phyloP scores from a whole-genome alignment of 2,113 vertebrate species.

The Erinaceus europaeus region DNA sequence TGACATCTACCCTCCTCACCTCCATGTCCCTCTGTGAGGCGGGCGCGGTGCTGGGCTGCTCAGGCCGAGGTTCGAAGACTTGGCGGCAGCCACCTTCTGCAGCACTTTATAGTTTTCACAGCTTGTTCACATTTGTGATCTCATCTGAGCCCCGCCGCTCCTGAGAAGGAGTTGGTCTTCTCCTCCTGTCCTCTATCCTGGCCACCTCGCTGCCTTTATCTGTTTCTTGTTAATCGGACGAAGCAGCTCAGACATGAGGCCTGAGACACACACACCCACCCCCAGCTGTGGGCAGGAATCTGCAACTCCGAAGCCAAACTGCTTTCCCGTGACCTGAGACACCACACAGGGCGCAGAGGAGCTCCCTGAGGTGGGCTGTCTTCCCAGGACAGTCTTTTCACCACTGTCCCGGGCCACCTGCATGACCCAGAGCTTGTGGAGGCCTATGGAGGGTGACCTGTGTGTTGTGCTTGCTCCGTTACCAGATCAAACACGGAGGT shows the following conservation, averaged over 20 bases:
- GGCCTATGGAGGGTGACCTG: not conserved
- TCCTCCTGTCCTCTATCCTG: not conserved
- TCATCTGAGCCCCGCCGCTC: not conserved
- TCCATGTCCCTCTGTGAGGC: not conserved
- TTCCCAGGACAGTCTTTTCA: not conserved
- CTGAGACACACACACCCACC: not conserved
- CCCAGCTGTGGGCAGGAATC: not conserved
- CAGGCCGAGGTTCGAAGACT: not conserved
- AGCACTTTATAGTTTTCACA: not conserved
- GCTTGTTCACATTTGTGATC: constrained; percentile 1
- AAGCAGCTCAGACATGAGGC: not conserved
- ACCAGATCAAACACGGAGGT: not conserved
- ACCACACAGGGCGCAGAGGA: rapidly evolving
- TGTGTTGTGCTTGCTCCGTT: not conserved
- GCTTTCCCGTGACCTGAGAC: not conserved
- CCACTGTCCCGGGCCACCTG: not conserved
- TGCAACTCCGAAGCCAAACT: too few relatives aligned
- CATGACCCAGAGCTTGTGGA: not conserved
- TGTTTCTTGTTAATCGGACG: not conserved
- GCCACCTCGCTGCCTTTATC: not conserved
- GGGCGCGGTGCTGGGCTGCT: not conserved
- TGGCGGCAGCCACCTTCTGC: not conserved
- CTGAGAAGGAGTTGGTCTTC: not conserved
- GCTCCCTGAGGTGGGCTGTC: not conserved
- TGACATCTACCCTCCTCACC: not conserved